Evolutionary conservation across 2,113 vertebrate species (phyloP), one percentile per base, ranked within the genome.

Genomic region (Trichomycterus rosablanca): DNA sequence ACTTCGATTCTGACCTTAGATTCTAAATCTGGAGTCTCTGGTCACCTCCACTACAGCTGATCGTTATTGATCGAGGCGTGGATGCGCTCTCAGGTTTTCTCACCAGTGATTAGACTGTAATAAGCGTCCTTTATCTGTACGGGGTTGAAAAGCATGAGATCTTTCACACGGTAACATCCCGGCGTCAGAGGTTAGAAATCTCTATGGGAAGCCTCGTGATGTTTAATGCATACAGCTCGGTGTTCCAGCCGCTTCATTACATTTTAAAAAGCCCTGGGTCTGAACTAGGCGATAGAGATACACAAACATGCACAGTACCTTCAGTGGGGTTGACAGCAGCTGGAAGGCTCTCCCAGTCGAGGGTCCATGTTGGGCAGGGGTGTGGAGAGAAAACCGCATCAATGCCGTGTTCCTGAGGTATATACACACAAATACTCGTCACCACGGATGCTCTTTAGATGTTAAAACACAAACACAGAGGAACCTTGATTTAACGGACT

Each of bases 311-410:
- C 70, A 60, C 85, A 88, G 88, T 79, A 97, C 96, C 95, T 91
- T 97, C 92, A 58, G 87, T 89, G 63, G 95, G 96, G 80, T 80
- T 93, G 72, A 92, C 93, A 11, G 93, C 91, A 63, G 74, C 75
- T 53, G 95, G 95, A 37, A 97, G 83, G 63, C 14, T 80, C 40
- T 84, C 81, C 96, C 96, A 99, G 3, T 93, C 89, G 64, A 98
- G 74, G 1, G 85, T 87, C 91, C 91, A 93, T 18, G 6, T 58
- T 45, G 93, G 90, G 70, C 81, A 89, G 0, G 95, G 96, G 78
- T 97, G 94, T 37, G 87, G 80, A 66, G 85, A 83, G 76, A 93
- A 95, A 18, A 80, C 76, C 2, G 90, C 91, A 72, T 93, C 84
- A 16, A 99, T 91, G 68, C 91, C 89, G 60, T 83, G 86, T 77